Evolutionary conservation across 2,888 invertebrate species (phyloP), one percentile per base, ranked within the genome.

Genomic region (Lottia scabra): DNA sequence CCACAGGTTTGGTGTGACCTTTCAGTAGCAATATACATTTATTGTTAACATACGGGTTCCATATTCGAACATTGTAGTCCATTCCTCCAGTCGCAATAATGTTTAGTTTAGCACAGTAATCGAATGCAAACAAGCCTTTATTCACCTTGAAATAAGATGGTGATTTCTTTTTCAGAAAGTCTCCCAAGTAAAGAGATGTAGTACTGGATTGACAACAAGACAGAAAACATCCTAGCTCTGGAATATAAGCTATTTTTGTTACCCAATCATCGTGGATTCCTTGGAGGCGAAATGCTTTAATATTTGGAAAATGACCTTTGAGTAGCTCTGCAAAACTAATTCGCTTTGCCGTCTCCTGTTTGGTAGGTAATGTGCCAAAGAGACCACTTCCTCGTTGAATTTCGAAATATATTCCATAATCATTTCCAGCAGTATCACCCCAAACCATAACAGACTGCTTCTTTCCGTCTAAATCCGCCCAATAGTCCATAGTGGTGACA

Each of bases 11-110:
- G 4, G 72, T 78, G 72, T 84, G 84, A 26, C 81, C 81, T 95
- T 63, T 91, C 90, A 95, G 91, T 16, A 92, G 89, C 13, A 92
- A 91, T 63, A 90, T 93, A 0, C 94, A 92, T 83, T 93, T 93
- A 67, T 90, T 90, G 1, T 94, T 92, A n/a, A 94, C 93, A 86
- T 94, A 94, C 0, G 95, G 93, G 89, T 94, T 95, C 95, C 95
- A 96, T 68, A 95, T 91, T 48, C 95, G 92, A 38, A 95, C 91
- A 68, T 92, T 86, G 80, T 94, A 93, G 89, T 96, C 95, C 10
- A 94, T 93, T 5, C 95, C 94, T 1, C 95, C 95, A 0, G 89
- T 87, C 3, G 85, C 86, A 46, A 89, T 80, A 13, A 87, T 80
- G 75, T 87, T 87, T 63, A 84, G 75, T 43, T 77, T 70, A 43